These are phyloP conservation scores for Antedon mediterranea DNA, from an alignment of 53 echinoderm and acorn worm genomes.

Conservation along the genomic window DNA sequence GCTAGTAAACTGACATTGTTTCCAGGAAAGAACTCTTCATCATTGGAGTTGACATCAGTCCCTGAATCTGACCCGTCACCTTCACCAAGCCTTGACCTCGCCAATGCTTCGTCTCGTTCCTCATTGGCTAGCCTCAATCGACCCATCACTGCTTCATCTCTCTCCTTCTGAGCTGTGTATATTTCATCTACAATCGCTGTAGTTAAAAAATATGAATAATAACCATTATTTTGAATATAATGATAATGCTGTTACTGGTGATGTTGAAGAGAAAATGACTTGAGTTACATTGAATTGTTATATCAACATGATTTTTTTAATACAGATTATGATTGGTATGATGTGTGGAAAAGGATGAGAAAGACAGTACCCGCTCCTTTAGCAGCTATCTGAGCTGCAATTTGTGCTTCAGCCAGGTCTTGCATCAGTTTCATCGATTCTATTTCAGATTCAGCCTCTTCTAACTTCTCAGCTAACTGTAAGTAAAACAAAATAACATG, in stretches of 20 bases:
- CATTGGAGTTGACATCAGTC: constrained; percentile 71
- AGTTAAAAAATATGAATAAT: too few species aligned
- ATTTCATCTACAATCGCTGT: constrained; percentile 94
- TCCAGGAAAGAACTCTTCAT: not conserved
- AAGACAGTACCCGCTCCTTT: constrained; percentile 70
- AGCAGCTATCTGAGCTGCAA: constrained; percentile 77
- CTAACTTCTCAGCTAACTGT: constrained; percentile 62
- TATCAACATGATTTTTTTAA: too few species aligned
- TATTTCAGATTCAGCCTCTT: constrained; percentile 77
- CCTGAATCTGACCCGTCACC: constrained; percentile 72
- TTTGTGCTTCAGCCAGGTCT: constrained; percentile 60
- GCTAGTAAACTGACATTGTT: not conserved
- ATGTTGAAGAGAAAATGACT: not conserved
- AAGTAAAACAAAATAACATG: not conserved
- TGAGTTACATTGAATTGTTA: too few species aligned
- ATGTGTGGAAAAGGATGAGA: too few species aligned
- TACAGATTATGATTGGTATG: not conserved
- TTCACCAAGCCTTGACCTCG: constrained; percentile 45
- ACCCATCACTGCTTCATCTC: constrained; percentile 71
- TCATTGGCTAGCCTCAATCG: constrained; percentile 66
- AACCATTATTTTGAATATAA: too few species aligned
- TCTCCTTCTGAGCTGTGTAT: constrained; percentile 76
- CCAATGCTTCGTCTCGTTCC: constrained; percentile 80
- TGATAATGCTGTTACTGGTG: not conserved
- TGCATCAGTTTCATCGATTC: constrained; percentile 64